Evolutionary conservation across 2,888 invertebrate genomes (phyloP).

Genomic region (Agrotis clavis): DNA sequence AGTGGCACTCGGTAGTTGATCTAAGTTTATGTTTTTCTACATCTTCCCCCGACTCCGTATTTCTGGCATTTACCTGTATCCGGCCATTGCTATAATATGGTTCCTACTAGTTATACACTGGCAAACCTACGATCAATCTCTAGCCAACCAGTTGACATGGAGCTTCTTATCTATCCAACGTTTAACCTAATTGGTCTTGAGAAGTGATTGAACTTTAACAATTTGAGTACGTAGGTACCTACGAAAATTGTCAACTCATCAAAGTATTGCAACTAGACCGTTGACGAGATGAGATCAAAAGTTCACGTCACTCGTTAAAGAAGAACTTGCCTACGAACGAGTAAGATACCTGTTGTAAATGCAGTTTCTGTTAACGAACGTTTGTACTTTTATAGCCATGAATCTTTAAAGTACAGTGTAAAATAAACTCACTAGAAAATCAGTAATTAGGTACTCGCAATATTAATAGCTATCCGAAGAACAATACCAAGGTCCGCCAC

Average conservation of each 20-base stretch:
- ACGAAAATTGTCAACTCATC: neutral
- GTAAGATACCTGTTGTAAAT: neutral
- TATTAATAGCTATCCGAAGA: neutral
- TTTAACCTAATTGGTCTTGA: too few species aligned
- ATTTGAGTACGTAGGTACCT: neutral
- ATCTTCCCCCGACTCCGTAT: neutral
- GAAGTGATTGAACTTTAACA: too few species aligned
- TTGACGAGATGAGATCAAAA: neutral
- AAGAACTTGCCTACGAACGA: neutral
- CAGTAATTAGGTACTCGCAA: slow-evolving; percentile 31
- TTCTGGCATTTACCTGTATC: neutral
- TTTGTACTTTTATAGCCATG: neutral
- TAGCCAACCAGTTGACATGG: too few species aligned
- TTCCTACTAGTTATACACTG: neutral
- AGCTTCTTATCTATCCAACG: too few species aligned
- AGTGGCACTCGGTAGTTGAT: neutral
- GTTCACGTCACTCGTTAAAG: neutral
- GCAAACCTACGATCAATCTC: neutral
- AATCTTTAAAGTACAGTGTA: slow-evolving; percentile 2
- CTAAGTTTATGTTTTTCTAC: neutral
- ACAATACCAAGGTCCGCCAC: slow-evolving; percentile 22
- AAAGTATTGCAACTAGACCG: neutral
- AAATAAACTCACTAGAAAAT: slow-evolving; percentile 1
- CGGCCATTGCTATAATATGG: too few species aligned
- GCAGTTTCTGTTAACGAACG: neutral